Percentiles rank a stretch among this genome's conserved stretches.
These are phyloP conservation scores for Cyanoderma ruficeps DNA, from an alignment of 2,113 vertebrate genomes.

Conservation along the genomic window DNA sequence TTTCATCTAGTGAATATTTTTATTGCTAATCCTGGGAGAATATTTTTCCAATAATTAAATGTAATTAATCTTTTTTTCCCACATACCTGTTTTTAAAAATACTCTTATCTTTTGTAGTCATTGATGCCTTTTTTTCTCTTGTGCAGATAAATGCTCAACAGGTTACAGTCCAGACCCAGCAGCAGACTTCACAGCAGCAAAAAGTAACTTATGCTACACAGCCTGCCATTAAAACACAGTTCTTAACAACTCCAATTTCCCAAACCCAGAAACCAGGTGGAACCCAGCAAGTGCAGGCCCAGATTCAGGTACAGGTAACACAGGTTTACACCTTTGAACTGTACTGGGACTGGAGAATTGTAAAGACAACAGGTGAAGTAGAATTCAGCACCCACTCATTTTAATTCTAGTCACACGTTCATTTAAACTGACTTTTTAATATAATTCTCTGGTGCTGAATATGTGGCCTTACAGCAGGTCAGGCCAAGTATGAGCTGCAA, in stretches of 20 bases:
- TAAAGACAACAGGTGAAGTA: not conserved
- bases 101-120: not conserved
- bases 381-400: not conserved
- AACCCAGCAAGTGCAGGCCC: conserved; percentile 90
- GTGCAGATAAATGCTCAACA: conserved; percentile 79
- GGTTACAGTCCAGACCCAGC: conserved; percentile 85
- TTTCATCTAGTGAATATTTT: not conserved
- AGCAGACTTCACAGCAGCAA: conserved; percentile 83
- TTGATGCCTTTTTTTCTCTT: not conserved
- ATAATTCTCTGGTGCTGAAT: not conserved
- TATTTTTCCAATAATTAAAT: not conserved
- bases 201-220: conserved; percentile 90
- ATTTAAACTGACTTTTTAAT: not conserved
- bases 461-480: not conserved
- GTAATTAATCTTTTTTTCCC: not conserved
- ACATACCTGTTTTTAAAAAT: not conserved
- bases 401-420: not conserved
- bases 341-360: not conserved
- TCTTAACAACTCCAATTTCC: conserved; percentile 85
- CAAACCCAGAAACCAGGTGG: conserved; percentile 88
- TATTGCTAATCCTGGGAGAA: not conserved
- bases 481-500: not conserved
- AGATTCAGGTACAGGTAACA: conserved; percentile 77
- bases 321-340: not conserved
- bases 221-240: conserved; percentile 92